phyloP scores from a whole-genome alignment of 2,113 vertebrate genomes.

The Seriola quinqueradiata region DNA sequence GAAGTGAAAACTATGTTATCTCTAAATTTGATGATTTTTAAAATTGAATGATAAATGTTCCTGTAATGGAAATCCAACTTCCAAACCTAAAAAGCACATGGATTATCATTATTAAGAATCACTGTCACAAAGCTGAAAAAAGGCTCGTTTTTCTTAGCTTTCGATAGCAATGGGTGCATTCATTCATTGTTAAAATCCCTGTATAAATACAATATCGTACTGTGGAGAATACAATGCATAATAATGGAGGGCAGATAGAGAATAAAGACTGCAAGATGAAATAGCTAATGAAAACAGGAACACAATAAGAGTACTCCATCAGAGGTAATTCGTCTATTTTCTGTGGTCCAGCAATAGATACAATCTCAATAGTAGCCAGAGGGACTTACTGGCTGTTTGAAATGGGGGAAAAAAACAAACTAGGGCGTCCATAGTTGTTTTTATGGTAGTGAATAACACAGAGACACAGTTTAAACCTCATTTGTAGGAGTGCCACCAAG shows the following conservation, averaged over 20 bases:
- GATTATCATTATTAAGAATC: neutral
- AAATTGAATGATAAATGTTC: neutral
- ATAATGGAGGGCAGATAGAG: neutral
- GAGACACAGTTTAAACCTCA: slow-evolving; percentile 15
- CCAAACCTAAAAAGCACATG: neutral
- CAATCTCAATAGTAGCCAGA: slow-evolving; percentile 27
- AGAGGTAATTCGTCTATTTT: slow-evolving; percentile 52
- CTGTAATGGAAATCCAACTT: neutral
- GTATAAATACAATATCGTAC: slow-evolving; percentile 6
- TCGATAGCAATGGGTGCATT: neutral
- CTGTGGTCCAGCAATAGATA: slow-evolving; percentile 8
- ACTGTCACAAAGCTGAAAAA: neutral
- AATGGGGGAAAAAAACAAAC: neutral
- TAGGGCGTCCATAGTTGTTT: neutral
- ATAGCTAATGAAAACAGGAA: slow-evolving; percentile 49
- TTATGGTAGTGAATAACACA: neutral
- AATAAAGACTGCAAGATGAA: slow-evolving; percentile 22
- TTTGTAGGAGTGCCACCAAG: slow-evolving; percentile 16
- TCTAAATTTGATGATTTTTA: neutral
- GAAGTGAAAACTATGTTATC: neutral
- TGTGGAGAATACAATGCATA: neutral
- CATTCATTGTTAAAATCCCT: slow-evolving; percentile 1
- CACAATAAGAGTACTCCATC: slow-evolving; percentile 20
- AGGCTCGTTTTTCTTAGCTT: neutral
- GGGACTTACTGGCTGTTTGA: slow-evolving; percentile 15